Evolutionary conservation across 2,888 invertebrate species (phyloP), one percentile per base, ranked within the genome.

Genomic region (Drosophila nr. fundita): DNA sequence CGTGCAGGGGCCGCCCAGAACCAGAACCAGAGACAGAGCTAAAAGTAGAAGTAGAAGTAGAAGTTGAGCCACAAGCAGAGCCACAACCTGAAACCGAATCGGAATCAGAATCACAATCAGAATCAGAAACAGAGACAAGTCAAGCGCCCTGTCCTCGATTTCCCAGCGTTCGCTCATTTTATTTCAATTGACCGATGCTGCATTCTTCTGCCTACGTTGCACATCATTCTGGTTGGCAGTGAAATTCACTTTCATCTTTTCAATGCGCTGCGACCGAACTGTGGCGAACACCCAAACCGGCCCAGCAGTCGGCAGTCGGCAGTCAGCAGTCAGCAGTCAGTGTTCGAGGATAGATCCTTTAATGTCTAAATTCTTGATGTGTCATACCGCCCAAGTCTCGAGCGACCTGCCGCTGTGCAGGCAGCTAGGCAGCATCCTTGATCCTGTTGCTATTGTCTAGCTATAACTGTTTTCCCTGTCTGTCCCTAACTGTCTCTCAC

Each of bases 1-100:
- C 84, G 89, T 84, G 86, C 87, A 76, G 64, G 63, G 88, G 88
- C 88, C 88, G 88, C 86, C 84, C 84, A 85, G 88, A 87, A 82
- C 71, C 60, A 73, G 36, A 55, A 5, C 15, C 29, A 32, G 21
- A 59, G 2, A 27, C 27, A 30, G 32, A 64, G 11, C 21, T 32
- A 50, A 52, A 67, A 7, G 8, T 30, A 24, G 29, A 48, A 29
- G 27, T 50, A 36, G 21, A 50, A 5, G 10, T 30, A 24, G 29
- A 49, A 2, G 32, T 34, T 0, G 42, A 36, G 45, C 42, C 32
- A 32, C 32, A 32, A 40, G 27, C 42, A 36, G 18, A 50, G 42
- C 21, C 30, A 42, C 8, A 57, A 29, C 29, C 32, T 21, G 30
- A 30, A 29, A 4, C 45, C 42, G 21, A 50, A 49, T 10, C 24